Conservation (phyloP, 2,888 invertebrate genomes). For the Physocephala rufipes region DNA sequence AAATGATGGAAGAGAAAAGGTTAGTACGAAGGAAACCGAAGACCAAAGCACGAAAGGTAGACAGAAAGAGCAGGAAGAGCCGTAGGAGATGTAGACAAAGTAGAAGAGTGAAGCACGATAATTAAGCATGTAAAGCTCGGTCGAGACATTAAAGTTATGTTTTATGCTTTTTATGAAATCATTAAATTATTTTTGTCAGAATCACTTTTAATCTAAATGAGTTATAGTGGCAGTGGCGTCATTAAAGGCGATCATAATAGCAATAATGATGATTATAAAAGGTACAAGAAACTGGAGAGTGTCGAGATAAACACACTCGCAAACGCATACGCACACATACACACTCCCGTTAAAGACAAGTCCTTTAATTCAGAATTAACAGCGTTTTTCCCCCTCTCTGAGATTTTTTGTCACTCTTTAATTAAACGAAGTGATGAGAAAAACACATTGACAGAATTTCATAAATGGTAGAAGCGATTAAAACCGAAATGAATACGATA, state of each 20-base stretch:
- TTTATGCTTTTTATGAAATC: background rate
- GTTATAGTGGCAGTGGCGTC: background rate
- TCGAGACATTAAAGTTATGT: constrained; percentile 26
- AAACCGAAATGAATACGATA: no score
- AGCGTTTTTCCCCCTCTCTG: no score
- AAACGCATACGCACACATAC: no score
- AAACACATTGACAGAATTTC: no score
- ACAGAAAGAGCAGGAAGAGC: background rate
- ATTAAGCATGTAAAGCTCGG: constrained; percentile 15
- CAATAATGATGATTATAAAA: constrained; percentile 8
- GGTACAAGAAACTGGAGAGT: no score
- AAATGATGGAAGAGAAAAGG: no score
- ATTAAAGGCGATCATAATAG: background rate
- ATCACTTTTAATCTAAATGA: background rate
- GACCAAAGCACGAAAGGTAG: no score
- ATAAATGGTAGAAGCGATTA: background rate
- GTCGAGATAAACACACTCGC: no score
- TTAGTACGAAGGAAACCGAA: no score
- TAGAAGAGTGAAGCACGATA: constrained; percentile 2
- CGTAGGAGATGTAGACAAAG: background rate
- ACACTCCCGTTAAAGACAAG: no score
- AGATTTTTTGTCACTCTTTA: no score
- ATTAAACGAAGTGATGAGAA: background rate
- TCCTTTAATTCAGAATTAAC: no score
- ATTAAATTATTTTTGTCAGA: background rate